Conservation (phyloP, 2,797 vertebrate species). For the Stomatorhinus walkeri region DNA sequence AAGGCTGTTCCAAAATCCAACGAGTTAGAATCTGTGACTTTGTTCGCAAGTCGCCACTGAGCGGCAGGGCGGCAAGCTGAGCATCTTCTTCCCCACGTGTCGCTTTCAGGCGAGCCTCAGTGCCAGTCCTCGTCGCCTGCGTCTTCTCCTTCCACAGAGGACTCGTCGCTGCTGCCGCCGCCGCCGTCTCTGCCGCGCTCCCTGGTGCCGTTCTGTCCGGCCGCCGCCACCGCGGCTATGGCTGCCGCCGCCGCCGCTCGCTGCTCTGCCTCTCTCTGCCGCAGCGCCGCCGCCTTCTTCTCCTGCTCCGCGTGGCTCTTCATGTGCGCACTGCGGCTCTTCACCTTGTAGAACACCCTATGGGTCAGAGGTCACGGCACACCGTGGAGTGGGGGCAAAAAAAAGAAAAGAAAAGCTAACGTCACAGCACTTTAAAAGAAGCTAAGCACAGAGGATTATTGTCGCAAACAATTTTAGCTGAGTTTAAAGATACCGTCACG, state of each 20-base stretch:
- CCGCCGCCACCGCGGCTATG: slow-evolving; percentile 46
- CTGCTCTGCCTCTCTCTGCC: slow-evolving; percentile 71
- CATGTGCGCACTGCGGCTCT: slow-evolving; percentile 98
- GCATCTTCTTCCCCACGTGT: neutral
- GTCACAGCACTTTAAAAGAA: neutral
- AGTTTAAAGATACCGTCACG: neutral
- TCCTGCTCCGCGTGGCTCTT: slow-evolving; percentile 97
- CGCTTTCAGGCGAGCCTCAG: slow-evolving; percentile 30
- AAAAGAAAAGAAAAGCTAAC: neutral
- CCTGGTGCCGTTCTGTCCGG: slow-evolving; percentile 53
- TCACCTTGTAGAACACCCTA: slow-evolving; percentile 95
- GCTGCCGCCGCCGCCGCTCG: slow-evolving; percentile 52
- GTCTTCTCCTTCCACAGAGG: slow-evolving; percentile 54
- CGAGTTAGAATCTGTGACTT: slow-evolving; percentile 5
- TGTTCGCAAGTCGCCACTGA: neutral
- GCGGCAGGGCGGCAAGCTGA: neutral
- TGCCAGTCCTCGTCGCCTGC: slow-evolving; percentile 63
- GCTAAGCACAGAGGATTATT: neutral
- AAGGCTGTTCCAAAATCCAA: slow-evolving; percentile 20
- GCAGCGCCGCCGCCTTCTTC: slow-evolving; percentile 84
- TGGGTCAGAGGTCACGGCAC: neutral
- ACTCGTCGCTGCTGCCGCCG: slow-evolving; percentile 64
- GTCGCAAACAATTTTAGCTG: neutral
- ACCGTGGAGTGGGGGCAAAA: neutral
- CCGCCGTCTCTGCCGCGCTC: slow-evolving; percentile 64